Evolutionary conservation across 2,113 vertebrate genomes (phyloP).

Genomic region (Okapia johnstoni): DNA sequence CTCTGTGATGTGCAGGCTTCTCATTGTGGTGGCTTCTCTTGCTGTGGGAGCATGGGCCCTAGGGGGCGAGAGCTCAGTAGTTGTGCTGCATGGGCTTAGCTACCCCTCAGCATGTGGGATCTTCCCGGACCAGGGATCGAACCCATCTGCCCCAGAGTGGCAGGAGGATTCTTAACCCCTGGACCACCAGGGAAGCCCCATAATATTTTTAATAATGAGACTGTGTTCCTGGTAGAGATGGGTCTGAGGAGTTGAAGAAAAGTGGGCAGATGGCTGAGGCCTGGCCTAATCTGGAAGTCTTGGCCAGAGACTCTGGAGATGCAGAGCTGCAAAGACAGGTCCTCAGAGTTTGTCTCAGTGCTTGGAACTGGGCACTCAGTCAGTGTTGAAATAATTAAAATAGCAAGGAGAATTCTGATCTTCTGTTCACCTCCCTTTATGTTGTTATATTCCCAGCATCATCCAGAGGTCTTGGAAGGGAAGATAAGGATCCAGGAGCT

Average conservation of each 20-base stretch:
- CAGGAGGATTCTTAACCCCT: rapidly evolving
- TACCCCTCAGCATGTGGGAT: not conserved
- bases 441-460: not conserved
- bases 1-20: not conserved
- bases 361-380: not conserved
- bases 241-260: not conserved
- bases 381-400: not conserved
- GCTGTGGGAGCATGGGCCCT: not conserved
- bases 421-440: not conserved
- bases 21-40: not conserved
- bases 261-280: not conserved
- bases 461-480: not conserved
- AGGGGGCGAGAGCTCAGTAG: not conserved
- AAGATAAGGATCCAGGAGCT: not conserved
- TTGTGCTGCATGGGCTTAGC: rapidly evolving
- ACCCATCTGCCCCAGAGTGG: not conserved
- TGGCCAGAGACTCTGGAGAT: not conserved
- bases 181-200: not conserved
- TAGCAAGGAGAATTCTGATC: not conserved
- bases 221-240: not conserved
- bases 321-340: not conserved
- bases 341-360: not conserved
- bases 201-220: not conserved
- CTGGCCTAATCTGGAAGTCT: not conserved
- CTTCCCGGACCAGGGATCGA: not conserved